phyloP scores from a whole-genome alignment of 2,113 vertebrate genomes.

The Hippopotamus amphibius region DNA sequence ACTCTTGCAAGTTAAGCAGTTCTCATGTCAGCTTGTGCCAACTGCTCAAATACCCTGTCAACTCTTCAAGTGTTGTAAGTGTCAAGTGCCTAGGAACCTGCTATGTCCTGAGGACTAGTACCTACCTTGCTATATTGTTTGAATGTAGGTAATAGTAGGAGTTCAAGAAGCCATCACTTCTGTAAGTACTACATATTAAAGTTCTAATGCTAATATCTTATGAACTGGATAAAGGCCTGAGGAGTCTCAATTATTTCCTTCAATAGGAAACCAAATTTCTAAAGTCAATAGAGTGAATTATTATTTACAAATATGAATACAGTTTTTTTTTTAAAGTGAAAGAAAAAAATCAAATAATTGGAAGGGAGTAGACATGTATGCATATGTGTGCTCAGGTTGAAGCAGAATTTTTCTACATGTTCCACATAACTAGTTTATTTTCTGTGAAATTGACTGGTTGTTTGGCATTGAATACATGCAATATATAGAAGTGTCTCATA shows the following conservation, averaged over 20 bases:
- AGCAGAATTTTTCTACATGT: neutral
- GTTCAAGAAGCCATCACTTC: neutral
- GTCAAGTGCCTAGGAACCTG: neutral
- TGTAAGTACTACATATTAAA: conserved; percentile 9
- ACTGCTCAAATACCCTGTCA: conserved; percentile 61
- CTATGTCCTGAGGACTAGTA: conserved; percentile 11
- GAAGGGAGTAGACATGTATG: neutral
- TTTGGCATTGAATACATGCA: neutral
- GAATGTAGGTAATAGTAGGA: neutral
- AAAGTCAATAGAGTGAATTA: neutral
- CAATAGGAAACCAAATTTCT: neutral
- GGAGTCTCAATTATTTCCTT: neutral
- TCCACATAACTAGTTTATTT: neutral
- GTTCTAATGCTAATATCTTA: neutral
- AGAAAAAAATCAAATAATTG: neutral
- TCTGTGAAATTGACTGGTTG: neutral
- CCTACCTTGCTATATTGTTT: neutral
- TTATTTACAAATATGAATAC: neutral
- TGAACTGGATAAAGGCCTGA: neutral
- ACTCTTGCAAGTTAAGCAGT: conserved; percentile 69
- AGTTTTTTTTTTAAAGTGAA: neutral
- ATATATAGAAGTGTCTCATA: neutral
- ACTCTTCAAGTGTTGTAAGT: neutral
- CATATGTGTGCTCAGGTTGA: neutral
- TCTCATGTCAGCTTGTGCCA: conserved; percentile 56